These are phyloP conservation scores for Acanthochromis polyacanthus DNA, from an alignment of 2,113 vertebrate species.

Conservation along the genomic window DNA sequence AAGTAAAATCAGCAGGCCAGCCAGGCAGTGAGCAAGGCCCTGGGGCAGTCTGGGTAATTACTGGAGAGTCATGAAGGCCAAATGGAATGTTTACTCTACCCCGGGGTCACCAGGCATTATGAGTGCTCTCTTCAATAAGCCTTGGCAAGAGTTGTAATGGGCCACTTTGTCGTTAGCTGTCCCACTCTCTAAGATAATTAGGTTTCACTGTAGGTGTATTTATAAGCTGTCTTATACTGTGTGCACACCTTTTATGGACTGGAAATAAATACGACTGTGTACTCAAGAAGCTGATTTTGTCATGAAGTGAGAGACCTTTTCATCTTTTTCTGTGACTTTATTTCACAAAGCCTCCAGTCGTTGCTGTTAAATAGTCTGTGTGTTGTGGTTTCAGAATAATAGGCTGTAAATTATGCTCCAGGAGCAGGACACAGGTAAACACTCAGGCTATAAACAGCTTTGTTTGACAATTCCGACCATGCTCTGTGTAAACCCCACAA, in stretches of 20 bases:
- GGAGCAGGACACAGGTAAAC: conserved; percentile 65
- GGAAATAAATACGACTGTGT: background rate
- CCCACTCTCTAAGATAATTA: conserved; percentile 65
- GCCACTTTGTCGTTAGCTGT: conserved; percentile 74
- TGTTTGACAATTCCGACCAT: conserved; percentile 69
- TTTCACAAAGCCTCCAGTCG: background rate
- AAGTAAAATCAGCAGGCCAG: conserved; percentile 68
- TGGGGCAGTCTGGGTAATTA: conserved; percentile 83
- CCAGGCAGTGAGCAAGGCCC: conserved; percentile 66
- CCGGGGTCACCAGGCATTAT: conserved; percentile 73
- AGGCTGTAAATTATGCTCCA: conserved; percentile 50
- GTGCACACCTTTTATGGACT: conserved; percentile 12
- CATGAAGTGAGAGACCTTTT: background rate
- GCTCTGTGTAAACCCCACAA: conserved; percentile 76
- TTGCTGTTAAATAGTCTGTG: conserved; percentile 33
- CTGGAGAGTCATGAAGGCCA: conserved; percentile 83
- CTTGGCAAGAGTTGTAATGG: conserved; percentile 71
- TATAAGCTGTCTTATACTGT: conserved; percentile 26
- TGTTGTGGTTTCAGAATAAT: conserved; percentile 54
- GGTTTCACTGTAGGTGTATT: conserved; percentile 30
- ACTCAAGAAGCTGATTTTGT: conserved; percentile 7
- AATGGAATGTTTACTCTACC: conserved; percentile 85
- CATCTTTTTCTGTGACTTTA: background rate
- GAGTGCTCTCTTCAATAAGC: conserved; percentile 68
- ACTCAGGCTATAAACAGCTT: conserved; percentile 68